Percentiles rank a stretch among this genome's conserved stretches.
phyloP scores from a whole-genome alignment of 2,888 invertebrate genomes.

The Notodonta ziczac region DNA sequence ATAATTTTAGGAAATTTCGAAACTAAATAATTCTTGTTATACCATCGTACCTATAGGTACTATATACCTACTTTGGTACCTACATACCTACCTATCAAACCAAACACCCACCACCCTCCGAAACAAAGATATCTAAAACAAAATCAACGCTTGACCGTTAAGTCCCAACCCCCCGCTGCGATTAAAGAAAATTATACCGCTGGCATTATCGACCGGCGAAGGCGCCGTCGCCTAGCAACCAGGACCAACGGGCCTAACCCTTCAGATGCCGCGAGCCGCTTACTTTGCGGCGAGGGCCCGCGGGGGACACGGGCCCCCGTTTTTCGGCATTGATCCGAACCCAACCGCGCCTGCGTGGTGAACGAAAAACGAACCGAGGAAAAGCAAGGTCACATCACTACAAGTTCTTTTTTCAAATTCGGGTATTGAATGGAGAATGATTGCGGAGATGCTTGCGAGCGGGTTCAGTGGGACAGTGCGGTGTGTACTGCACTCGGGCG shows the following conservation, averaged over 20 bases:
- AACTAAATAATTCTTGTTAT: too few relatives aligned
- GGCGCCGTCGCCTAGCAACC: constrained; percentile 78
- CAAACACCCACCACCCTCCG: constrained; percentile 25
- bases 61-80: constrained; percentile 2
- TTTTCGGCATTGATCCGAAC: constrained; percentile 82
- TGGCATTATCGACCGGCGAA: constrained; percentile 73
- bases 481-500: constrained; percentile 15
- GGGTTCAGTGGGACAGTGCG: constrained; percentile 65
- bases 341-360: constrained; percentile 79
- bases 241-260: constrained; percentile 68
- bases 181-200: constrained; percentile 79
- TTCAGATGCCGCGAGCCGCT: constrained; percentile 79
- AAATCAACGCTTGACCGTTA: constrained; percentile 43
- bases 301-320: constrained; percentile 69
- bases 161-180: constrained; percentile 46
- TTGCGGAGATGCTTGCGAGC: constrained; percentile 62
- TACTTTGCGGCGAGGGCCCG: constrained; percentile 72
- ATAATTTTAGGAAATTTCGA: too few relatives aligned
- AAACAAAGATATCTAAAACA: constrained; percentile 49
- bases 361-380: constrained; percentile 78
- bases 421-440: constrained; percentile 81
- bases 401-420: constrained; percentile 79
- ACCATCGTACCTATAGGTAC: neutral
- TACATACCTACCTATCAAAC: neutral
- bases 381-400: constrained; percentile 82